phyloP scores from a whole-genome alignment of 2,113 vertebrate genomes.

The Saimiri boliviensis region DNA sequence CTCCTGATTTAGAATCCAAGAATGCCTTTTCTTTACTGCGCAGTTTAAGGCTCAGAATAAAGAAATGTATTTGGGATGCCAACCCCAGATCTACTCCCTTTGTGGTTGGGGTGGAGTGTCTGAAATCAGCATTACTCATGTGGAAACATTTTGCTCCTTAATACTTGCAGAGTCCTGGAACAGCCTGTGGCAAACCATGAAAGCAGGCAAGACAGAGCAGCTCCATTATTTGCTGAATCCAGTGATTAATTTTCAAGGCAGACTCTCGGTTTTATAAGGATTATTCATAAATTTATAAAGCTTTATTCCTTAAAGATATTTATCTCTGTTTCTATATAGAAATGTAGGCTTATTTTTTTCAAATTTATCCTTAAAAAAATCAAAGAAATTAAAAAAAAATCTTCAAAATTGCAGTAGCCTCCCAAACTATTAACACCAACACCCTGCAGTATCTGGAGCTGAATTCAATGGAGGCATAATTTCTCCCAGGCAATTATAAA shows the following conservation, averaged over 20 bases:
- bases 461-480: neutral
- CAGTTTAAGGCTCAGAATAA: constrained; percentile 39
- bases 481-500: neutral
- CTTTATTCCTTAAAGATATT: constrained; percentile 36
- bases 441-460: neutral
- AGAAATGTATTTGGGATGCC: constrained; percentile 41
- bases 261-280: constrained; percentile 67
- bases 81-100: constrained; percentile 53
- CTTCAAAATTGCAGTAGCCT: neutral
- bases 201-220: constrained; percentile 66
- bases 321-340: constrained; percentile 21
- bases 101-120: constrained; percentile 77
- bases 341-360: neutral
- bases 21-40: constrained; percentile 29
- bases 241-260: constrained; percentile 79
- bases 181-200: constrained; percentile 74
- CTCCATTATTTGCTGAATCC: constrained; percentile 76
- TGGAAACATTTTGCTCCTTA: constrained; percentile 81
- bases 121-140: constrained; percentile 82
- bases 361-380: neutral
- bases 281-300: constrained; percentile 58
- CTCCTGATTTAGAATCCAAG: constrained; percentile 21
- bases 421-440: neutral
- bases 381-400: neutral
- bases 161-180: constrained; percentile 77